These are phyloP conservation scores for Amblyjoppa proteus DNA, from an alignment of 2,888 invertebrate species.

Conservation along the genomic window DNA sequence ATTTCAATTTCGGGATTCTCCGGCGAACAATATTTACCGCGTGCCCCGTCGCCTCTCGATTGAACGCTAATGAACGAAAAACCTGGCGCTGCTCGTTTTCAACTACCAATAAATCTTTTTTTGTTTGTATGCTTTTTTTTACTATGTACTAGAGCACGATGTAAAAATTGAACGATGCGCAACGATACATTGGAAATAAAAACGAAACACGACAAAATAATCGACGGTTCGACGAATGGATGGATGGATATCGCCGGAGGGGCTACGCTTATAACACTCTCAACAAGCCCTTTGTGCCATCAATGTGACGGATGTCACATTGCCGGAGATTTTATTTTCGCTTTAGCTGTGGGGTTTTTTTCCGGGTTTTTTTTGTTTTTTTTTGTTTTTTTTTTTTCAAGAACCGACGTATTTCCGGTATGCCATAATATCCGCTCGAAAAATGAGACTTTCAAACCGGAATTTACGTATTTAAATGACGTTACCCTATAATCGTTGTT, in stretches of 20 bases:
- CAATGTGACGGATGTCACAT: not conserved
- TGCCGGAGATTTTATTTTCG: too few species aligned
- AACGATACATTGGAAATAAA: not conserved
- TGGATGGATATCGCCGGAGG: not conserved
- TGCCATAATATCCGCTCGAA: too few species aligned
- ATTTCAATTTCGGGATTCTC: not conserved
- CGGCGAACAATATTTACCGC: constrained; percentile 1
- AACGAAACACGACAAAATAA: not conserved
- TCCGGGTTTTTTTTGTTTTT: too few species aligned
- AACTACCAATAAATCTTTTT: not conserved
- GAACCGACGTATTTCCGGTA: too few species aligned
- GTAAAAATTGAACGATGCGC: not conserved
- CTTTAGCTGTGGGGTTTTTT: too few species aligned
- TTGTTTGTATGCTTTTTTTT: not conserved
- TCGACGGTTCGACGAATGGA: not conserved
- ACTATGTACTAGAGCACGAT: not conserved
- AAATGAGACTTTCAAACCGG: too few species aligned
- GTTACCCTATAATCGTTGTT: too few species aligned
- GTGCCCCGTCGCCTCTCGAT: not conserved
- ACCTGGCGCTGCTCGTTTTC: not conserved
- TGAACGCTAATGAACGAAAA: constrained; percentile 2
- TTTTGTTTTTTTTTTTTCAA: too few species aligned
- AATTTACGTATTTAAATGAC: too few species aligned
- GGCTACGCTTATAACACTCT: not conserved
- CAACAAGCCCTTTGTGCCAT: not conserved